phyloP scores from a whole-genome alignment of 2,797 vertebrate species.

The Sciurus vulgaris region DNA sequence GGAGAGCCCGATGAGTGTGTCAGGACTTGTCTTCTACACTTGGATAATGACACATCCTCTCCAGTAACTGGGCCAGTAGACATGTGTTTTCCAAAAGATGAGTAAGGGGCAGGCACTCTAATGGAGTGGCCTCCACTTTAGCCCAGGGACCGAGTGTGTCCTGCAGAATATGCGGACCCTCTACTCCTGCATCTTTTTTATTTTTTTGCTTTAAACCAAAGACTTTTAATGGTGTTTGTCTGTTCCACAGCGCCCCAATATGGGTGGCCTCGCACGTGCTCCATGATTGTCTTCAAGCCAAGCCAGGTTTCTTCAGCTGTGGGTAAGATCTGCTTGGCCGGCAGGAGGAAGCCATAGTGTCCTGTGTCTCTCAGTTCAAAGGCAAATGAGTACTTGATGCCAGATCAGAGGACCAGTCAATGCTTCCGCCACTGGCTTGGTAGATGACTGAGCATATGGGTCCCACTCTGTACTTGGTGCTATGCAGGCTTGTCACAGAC shows the following conservation, averaged over 20 bases:
- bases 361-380: constrained; percentile 92
- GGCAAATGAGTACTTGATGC: constrained; percentile 92
- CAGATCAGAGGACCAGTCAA: constrained; percentile 91
- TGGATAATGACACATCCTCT: background rate
- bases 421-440: constrained; percentile 92
- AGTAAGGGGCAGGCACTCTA: background rate
- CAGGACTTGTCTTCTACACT: background rate
- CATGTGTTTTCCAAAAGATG: background rate
- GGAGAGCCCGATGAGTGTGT: background rate
- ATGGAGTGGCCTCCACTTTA: background rate
- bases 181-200: background rate
- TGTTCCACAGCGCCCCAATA: constrained; percentile 81
- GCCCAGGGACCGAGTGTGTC: background rate
- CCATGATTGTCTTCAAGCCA: constrained; percentile 91
- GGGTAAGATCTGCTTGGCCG: constrained; percentile 90
- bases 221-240: constrained; percentile 69
- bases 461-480: constrained; percentile 92
- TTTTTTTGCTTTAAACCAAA: constrained; percentile 55
- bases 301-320: constrained; percentile 91
- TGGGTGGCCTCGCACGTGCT: constrained; percentile 89
- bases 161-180: background rate
- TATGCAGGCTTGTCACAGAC: constrained; percentile 90
- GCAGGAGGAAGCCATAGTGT: constrained; percentile 90
- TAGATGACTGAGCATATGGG: constrained; percentile 94
- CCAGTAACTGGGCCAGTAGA: background rate